A percentile compares a stretch with the other conserved stretches of the same genome.
phyloP scores from a whole-genome alignment of 2,888 invertebrate species.

The Dasypogon diadema region DNA sequence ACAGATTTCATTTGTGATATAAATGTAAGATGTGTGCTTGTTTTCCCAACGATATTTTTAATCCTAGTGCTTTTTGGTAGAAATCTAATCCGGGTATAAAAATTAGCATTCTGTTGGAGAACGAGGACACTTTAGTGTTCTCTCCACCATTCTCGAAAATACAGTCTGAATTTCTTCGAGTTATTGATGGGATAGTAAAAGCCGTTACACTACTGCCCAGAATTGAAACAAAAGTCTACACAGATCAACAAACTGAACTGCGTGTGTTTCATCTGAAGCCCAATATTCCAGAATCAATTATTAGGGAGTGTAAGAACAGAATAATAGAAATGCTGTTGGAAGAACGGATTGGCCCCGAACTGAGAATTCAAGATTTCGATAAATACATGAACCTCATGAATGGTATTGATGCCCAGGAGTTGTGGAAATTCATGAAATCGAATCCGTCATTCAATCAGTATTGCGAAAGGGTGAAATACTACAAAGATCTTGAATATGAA shows the following conservation, averaged over 20 bases:
- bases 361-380: constrained; percentile 83
- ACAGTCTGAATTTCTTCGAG: constrained; percentile 75
- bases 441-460: constrained; percentile 77
- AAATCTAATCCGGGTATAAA: constrained; percentile 77
- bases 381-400: constrained; percentile 82
- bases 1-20: constrained; percentile 82
- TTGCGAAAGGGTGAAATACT: constrained; percentile 73
- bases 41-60: too few relatives aligned
- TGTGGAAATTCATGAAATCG: constrained; percentile 77
- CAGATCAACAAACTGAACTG: constrained; percentile 62
- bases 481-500: constrained; percentile 73
- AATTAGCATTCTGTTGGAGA: constrained; percentile 64
- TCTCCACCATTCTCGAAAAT: constrained; percentile 83
- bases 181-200: constrained; percentile 81
- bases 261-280: constrained; percentile 70
- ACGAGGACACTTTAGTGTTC: constrained; percentile 74
- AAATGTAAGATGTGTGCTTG: constrained; percentile 77
- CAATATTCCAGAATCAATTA: constrained; percentile 77
- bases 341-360: constrained; percentile 80
- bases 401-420: constrained; percentile 72
- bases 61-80: constrained; percentile 69
- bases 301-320: constrained; percentile 73
- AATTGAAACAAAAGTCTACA: constrained; percentile 79
- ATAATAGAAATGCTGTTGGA: constrained; percentile 77
- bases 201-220: constrained; percentile 80